Conservation (phyloP, 1,140 invertebrate genomes). For the Ips nitidus region DNA sequence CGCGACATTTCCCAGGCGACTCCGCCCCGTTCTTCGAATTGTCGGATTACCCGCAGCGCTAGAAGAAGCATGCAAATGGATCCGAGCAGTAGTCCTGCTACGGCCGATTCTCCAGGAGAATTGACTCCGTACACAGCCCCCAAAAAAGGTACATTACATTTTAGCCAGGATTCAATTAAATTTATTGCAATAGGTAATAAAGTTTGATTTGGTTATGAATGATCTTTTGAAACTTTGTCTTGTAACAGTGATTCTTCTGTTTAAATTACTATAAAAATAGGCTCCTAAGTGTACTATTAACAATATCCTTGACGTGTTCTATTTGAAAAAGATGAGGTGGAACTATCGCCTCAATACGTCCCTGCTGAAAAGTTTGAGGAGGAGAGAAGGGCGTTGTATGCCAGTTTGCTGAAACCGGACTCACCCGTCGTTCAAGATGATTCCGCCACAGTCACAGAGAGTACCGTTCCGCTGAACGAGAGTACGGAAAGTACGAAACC, state of each 20-base stretch:
- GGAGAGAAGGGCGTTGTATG: conserved; percentile 50
- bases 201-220: too few species aligned
- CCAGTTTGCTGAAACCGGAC: conserved; percentile 47
- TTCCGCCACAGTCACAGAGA: neutral
- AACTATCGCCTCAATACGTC: conserved; percentile 51
- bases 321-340: neutral
- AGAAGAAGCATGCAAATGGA: conserved; percentile 51
- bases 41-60: conserved; percentile 46
- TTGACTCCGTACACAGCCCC: conserved; percentile 47
- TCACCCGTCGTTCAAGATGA: conserved; percentile 36
- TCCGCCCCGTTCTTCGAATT: conserved; percentile 34
- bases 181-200: too few species aligned
- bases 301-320: too few species aligned
- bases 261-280: too few species aligned
- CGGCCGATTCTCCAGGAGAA: conserved; percentile 48
- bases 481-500: conserved; percentile 4
- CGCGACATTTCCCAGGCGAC: conserved; percentile 36
- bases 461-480: conserved; percentile 5
- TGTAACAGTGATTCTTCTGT: too few species aligned
- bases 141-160: conserved; percentile 34
- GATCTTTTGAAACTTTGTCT: too few species aligned
- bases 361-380: conserved; percentile 52
- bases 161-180: neutral
- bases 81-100: conserved; percentile 47
- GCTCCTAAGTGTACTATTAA: too few species aligned